These are phyloP conservation scores for Lycaena phlaeas DNA, from an alignment of 2,888 invertebrate genomes.

Conservation along the genomic window DNA sequence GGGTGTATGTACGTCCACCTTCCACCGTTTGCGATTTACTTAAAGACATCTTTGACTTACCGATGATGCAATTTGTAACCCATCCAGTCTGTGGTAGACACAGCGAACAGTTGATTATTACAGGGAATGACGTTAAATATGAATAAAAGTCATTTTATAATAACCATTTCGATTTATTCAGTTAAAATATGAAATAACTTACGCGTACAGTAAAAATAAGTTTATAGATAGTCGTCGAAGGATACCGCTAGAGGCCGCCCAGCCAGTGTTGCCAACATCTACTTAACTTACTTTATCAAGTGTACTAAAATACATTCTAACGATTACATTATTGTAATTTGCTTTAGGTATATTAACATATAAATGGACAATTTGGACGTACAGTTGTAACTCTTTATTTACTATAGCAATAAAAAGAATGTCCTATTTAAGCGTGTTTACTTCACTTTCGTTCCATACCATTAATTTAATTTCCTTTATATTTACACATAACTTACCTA, in stretches of 20 bases:
- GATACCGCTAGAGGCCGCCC: slow-evolving; percentile 45
- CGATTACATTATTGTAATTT: slow-evolving; percentile 70
- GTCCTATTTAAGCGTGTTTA: slow-evolving; percentile 38
- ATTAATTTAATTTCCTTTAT: slow-evolving; percentile 24
- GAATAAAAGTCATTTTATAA: too few species aligned
- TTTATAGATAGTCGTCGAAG: slow-evolving; percentile 60
- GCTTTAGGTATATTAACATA: slow-evolving; percentile 71
- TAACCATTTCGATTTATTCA: slow-evolving; percentile 73
- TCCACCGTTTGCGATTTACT: too few species aligned
- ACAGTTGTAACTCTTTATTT: slow-evolving; percentile 61
- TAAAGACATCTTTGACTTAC: too few species aligned
- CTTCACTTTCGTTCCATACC: slow-evolving; percentile 61
- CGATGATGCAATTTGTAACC: too few species aligned
- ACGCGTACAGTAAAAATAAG: slow-evolving; percentile 72
- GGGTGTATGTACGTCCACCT: too few species aligned
- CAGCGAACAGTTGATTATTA: too few species aligned
- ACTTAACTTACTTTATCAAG: slow-evolving; percentile 48
- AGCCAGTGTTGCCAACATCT: slow-evolving; percentile 35
- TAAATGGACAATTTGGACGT: slow-evolving; percentile 74
- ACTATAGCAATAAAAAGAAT: slow-evolving; percentile 45
- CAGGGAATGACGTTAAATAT: too few species aligned
- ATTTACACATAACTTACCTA: slow-evolving; percentile 35
- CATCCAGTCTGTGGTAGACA: too few species aligned
- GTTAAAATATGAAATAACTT: slow-evolving; percentile 74
- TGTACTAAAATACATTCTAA: slow-evolving; percentile 61